A percentile compares a stretch with the other conserved stretches of the same genome.
Conservation (phyloP, 2,113 vertebrate genomes). For the Cnemophilus loriae region DNA sequence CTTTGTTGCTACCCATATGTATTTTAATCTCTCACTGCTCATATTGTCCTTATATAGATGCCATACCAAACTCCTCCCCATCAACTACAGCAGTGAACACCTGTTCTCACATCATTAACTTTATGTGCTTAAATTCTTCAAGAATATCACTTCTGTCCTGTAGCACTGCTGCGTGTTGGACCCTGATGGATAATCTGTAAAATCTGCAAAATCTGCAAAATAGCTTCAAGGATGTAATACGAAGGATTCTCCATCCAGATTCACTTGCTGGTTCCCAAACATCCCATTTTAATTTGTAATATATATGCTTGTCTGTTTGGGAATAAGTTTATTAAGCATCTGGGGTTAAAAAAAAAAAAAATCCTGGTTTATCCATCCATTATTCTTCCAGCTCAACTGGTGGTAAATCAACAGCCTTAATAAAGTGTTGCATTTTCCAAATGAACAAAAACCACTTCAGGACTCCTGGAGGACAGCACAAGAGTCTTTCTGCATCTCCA, state of each 20-base stretch:
- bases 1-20: background rate
- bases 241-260: background rate
- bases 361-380: background rate
- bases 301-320: background rate
- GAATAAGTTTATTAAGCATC: background rate
- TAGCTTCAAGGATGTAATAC: background rate
- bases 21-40: background rate
- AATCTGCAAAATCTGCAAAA: slow-evolving; percentile 4
- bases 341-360: background rate
- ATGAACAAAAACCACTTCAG: background rate
- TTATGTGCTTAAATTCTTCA: slow-evolving; percentile 29
- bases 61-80: slow-evolving; percentile 2
- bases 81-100: slow-evolving; percentile 5
- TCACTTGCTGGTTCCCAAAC: background rate
- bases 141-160: background rate
- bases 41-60: background rate
- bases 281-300: background rate
- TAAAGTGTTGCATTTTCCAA: background rate
- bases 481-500: background rate
- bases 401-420: slow-evolving; percentile 15
- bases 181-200: background rate
- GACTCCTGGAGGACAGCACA: background rate
- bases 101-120: slow-evolving; percentile 51
- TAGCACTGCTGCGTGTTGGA: background rate
- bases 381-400: slow-evolving; percentile 24